Percentiles rank a stretch among this genome's conserved stretches.
Conservation (phyloP, 2,113 vertebrate species). For the Gallinago media region DNA sequence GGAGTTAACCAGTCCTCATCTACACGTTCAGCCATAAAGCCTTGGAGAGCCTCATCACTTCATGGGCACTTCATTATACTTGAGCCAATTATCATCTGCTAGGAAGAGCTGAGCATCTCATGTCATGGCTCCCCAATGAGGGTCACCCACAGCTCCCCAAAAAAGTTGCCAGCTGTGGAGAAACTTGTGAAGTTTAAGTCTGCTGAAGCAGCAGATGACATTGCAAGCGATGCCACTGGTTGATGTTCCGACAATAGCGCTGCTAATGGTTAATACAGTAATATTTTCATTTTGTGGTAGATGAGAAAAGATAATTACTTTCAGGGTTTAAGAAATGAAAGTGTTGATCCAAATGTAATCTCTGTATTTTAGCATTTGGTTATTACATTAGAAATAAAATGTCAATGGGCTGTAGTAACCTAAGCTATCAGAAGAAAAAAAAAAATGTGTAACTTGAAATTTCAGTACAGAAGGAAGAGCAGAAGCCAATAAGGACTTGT, state of each 20-base stretch:
- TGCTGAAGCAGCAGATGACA: background rate
- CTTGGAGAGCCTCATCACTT: background rate
- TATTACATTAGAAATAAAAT: conserved; percentile 71
- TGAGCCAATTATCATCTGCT: background rate
- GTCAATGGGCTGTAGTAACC: conserved; percentile 53
- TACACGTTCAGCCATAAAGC: background rate
- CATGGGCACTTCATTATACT: background rate
- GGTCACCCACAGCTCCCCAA: background rate
- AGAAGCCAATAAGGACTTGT: background rate
- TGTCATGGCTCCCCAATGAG: fast-evolving
- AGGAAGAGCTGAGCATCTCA: background rate
- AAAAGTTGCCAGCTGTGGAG: background rate
- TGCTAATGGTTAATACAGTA: conserved; percentile 26
- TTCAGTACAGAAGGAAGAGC: background rate
- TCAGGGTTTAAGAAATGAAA: conserved; percentile 65
- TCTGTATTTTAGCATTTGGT: conserved; percentile 68
- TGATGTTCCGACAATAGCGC: background rate
- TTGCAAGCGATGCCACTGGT: background rate
- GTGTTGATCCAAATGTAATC: conserved; percentile 77
- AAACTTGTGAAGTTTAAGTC: background rate
- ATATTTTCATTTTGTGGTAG: conserved; percentile 51
- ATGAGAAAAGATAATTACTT: conserved; percentile 78
- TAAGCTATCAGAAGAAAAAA: background rate
- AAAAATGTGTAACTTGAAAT: conserved; percentile 11
- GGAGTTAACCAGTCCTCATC: background rate